Evolutionary conservation across 2,797 vertebrate genomes (phyloP).

Genomic region (Vireo griseus): DNA sequence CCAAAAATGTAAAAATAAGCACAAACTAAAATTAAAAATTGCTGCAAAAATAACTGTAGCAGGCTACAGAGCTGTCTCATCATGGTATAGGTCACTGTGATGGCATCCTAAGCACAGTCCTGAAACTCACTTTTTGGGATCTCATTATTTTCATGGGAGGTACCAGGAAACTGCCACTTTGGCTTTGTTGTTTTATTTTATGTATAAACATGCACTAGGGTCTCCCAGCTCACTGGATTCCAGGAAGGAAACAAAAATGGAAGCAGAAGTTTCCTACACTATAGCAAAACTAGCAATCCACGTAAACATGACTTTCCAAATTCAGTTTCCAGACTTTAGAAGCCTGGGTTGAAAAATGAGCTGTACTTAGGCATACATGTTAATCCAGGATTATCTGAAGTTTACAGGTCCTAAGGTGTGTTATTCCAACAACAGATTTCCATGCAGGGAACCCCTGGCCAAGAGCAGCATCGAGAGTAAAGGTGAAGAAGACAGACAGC

Average conservation of each 20-base stretch:
- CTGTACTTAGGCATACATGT: rapidly evolving
- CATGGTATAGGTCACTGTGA: rapidly evolving
- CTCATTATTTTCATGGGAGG: neutral
- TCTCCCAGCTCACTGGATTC: neutral
- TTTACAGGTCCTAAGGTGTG: neutral
- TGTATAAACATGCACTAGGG: neutral
- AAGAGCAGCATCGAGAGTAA: neutral
- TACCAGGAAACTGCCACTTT: neutral
- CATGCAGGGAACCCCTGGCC: neutral
- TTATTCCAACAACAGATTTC: neutral
- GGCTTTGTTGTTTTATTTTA: neutral
- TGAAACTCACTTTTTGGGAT: neutral
- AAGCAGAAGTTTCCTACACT: neutral
- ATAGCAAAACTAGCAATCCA: neutral
- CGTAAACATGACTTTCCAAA: neutral
- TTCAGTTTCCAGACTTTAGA: neutral
- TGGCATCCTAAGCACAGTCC: neutral
- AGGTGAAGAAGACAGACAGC: neutral
- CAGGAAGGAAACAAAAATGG: neutral
- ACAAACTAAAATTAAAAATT: neutral
- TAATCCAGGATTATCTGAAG: neutral
- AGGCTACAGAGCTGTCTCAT: neutral
- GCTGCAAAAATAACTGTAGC: neutral
- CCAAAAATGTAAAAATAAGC: neutral
- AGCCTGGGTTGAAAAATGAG: neutral